Percentiles rank a stretch among this genome's conserved stretches.
These are phyloP conservation scores for Zaprionus tsacasi DNA, from an alignment of 1,140 invertebrate species.

Conservation along the genomic window DNA sequence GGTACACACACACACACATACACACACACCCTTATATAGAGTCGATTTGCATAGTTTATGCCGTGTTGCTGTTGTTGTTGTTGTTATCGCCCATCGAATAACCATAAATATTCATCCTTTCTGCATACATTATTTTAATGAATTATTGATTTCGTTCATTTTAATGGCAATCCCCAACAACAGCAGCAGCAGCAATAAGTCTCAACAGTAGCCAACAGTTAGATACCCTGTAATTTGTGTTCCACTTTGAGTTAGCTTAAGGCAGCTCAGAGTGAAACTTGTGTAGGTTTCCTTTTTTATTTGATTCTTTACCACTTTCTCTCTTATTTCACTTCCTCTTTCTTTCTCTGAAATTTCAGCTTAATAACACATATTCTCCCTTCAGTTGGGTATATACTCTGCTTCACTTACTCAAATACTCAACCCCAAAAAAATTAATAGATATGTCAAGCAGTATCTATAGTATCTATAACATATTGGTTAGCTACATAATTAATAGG, in stretches of 20 bases:
- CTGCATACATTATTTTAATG: conserved; percentile 82
- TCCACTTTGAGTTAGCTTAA: background rate
- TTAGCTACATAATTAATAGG: background rate
- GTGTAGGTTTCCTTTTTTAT: background rate
- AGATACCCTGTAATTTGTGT: background rate
- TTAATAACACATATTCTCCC: background rate
- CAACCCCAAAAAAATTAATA: background rate
- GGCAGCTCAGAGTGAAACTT: background rate
- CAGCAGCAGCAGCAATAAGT: background rate
- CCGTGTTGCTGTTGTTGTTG: conserved; percentile 42
- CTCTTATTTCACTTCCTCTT: background rate
- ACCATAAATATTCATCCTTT: conserved; percentile 72
- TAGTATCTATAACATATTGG: no score
- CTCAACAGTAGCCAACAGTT: no score
- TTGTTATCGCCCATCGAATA: conserved; percentile 43
- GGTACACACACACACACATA: background rate
- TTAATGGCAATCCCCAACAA: conserved; percentile 33
- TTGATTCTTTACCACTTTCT: background rate
- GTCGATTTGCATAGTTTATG: conserved; percentile 65
- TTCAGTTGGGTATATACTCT: no score
- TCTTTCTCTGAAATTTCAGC: no score
- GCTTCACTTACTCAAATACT: no score
- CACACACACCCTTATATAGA: conserved; percentile 15
- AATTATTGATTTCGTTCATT: conserved; percentile 75
- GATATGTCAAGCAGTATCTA: background rate